Evolutionary conservation across 2,113 vertebrate species (phyloP).

Genomic region (Brachionichthys hirsutus): DNA sequence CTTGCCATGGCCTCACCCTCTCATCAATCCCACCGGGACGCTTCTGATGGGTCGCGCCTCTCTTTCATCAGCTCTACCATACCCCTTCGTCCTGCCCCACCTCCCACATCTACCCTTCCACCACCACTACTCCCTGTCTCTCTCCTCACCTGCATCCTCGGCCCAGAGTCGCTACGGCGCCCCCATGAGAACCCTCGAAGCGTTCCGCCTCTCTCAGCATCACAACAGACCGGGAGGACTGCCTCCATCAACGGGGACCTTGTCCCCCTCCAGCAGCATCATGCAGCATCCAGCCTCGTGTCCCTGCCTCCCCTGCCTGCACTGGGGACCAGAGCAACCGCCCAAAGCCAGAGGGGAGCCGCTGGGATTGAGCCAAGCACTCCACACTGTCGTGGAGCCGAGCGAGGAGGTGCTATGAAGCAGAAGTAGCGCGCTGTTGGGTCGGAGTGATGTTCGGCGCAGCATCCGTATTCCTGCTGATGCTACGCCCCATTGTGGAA

Average conservation of each 20-base stretch:
- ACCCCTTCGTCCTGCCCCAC: constrained; percentile 56
- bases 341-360: constrained; percentile 54
- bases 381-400: constrained; percentile 39
- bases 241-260: constrained; percentile 25
- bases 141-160: constrained; percentile 32
- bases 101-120: constrained; percentile 59
- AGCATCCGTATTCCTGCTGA: no score
- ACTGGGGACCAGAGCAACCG: constrained; percentile 67
- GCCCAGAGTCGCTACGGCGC: constrained; percentile 45
- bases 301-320: constrained; percentile 68
- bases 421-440: no score
- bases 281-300: constrained; percentile 67
- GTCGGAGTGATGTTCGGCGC: no score
- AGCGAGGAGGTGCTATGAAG: constrained; percentile 53
- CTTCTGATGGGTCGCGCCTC: constrained; percentile 69
- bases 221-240: constrained; percentile 48
- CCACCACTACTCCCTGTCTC: constrained; percentile 64
- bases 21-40: constrained; percentile 64
- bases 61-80: constrained; percentile 46
- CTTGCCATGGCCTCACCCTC: constrained; percentile 62
- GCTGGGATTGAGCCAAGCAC: constrained; percentile 37
- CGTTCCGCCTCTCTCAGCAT: constrained; percentile 60
- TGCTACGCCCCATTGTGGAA: no score
- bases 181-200: constrained; percentile 57
- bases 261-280: constrained; percentile 45